Conservation (phyloP, 2,113 vertebrate genomes). For the Lates calcarifer region DNA sequence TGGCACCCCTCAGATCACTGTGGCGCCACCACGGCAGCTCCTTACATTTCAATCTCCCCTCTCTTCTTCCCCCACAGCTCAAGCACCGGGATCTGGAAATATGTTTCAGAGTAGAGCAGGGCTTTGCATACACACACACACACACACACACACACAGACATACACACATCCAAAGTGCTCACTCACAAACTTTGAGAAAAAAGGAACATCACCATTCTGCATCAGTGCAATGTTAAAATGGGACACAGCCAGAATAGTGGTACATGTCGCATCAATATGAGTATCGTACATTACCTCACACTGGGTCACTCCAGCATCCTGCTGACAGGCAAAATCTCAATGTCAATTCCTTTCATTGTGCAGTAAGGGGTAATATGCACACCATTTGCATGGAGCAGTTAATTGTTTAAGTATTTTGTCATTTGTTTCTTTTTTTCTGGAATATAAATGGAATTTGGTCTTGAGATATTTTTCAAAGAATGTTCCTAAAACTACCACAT, state of each 20-base stretch:
- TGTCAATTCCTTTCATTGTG: not conserved
- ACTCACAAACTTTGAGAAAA: slow-evolving; percentile 64
- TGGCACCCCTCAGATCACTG: slow-evolving; percentile 79
- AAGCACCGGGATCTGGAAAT: slow-evolving; percentile 60
- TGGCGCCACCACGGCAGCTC: slow-evolving; percentile 64
- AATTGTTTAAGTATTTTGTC: not conserved
- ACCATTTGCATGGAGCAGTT: not conserved
- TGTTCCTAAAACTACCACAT: not conserved
- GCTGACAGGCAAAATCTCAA: not conserved
- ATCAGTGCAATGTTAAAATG: slow-evolving; percentile 28
- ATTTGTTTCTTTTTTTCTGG: not conserved
- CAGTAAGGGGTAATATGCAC: not conserved
- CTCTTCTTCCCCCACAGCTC: slow-evolving; percentile 61
- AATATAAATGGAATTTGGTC: not conserved
- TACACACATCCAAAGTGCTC: slow-evolving; percentile 17
- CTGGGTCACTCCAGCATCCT: slow-evolving; percentile 24
- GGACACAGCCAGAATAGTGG: slow-evolving; percentile 12
- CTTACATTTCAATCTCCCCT: slow-evolving; percentile 71
- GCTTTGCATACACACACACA: slow-evolving; percentile 33
- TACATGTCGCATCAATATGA: slow-evolving; percentile 41
- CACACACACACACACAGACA: slow-evolving; percentile 13
- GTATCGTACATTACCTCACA: slow-evolving; percentile 17
- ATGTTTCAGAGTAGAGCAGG: slow-evolving; percentile 50
- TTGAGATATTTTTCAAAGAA: not conserved
- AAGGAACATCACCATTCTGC: slow-evolving; percentile 22